Evolutionary conservation across 2,113 vertebrate genomes (phyloP), one percentile per base, ranked within the genome.

Genomic region (Limanda limanda): DNA sequence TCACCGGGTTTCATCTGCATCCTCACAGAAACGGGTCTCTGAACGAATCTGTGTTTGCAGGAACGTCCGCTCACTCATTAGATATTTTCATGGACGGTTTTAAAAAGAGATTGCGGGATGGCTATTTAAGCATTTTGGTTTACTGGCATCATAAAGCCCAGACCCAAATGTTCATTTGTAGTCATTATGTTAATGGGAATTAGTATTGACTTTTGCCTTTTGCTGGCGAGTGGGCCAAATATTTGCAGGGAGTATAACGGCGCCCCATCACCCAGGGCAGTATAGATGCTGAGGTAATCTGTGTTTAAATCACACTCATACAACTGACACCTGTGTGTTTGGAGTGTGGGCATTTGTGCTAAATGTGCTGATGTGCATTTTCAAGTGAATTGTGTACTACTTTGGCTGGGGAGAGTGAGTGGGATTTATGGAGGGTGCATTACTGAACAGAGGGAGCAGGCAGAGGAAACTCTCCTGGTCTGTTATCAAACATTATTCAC

Each of bases 181-280:
- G 71, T 82, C 88, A 89, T 92, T 90, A 88, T 82, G 81, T 80
- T 91, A 90, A 91, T 92, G 74, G 75, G 40, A 78, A 85, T 88
- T 88, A 91, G 81, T 86, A 91, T 89, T 89, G 88, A 91, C 89
- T 87, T 87, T 79, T 74, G 75, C 81, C 57, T 59, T 76, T 71
- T 75, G 69, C 69, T 78, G 74, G 79, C 63, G 74, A 77, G 82
- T 54, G 68, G 52, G 74, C 82, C 86, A 88, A 87, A 81, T 74
- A 73, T 82, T 89, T 79, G 78, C 68, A 76, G 72, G 65, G 78
- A 88, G 87, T n/a, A 80, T 66, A 71, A 71, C 77, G 76, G 72
- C 76, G 31, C 31, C 31, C 31, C 66, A 21, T 90, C 76, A 72
- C 27, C n/a, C 78, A 72, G 64, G 76, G 76, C 68, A 25, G 68